phyloP scores from a whole-genome alignment of 2,797 vertebrate genomes.

The Scyliorhinus canicula region DNA sequence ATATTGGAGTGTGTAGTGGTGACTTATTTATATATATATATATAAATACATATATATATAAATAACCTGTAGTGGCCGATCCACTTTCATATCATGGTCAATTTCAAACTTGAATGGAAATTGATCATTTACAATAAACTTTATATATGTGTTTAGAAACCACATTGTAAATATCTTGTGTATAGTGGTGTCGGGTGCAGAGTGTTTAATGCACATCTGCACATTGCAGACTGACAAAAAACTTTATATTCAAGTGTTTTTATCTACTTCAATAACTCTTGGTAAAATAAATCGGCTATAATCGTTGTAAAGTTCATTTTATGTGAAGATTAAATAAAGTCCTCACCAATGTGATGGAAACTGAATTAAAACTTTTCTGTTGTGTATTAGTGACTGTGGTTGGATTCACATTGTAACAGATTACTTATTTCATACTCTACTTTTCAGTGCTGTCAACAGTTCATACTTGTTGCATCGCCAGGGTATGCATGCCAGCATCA shows the following conservation, averaged over 20 bases:
- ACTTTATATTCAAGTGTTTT: slow-evolving; percentile 37
- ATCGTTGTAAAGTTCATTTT: slow-evolving; percentile 36
- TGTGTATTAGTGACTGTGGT: slow-evolving; percentile 25
- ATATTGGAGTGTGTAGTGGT: slow-evolving; percentile 37
- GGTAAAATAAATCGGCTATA: slow-evolving; percentile 25
- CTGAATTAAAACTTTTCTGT: slow-evolving; percentile 26
- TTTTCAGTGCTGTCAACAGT: slow-evolving; percentile 10
- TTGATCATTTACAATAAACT: slow-evolving; percentile 37
- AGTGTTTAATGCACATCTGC: slow-evolving; percentile 17
- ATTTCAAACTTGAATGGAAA: slow-evolving; percentile 26
- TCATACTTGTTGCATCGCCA: neutral
- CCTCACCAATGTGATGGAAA: slow-evolving; percentile 36
- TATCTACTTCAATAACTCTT: slow-evolving; percentile 33
- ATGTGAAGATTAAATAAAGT: slow-evolving; percentile 37
- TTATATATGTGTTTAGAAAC: slow-evolving; percentile 29
- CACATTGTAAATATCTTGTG: slow-evolving; percentile 33
- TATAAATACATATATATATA: slow-evolving; percentile 19
- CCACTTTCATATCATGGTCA: slow-evolving; percentile 35
- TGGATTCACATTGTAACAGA: neutral
- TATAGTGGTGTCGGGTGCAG: slow-evolving; percentile 32
- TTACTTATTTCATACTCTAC: slow-evolving; percentile 9
- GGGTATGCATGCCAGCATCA: neutral
- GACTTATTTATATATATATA: slow-evolving; percentile 28
- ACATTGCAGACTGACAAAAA: slow-evolving; percentile 23
- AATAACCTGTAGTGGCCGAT: slow-evolving; percentile 20